Evolutionary conservation across 2,797 vertebrate species (phyloP), one percentile per base, ranked within the genome.

Genomic region (Ataeniobius toweri): DNA sequence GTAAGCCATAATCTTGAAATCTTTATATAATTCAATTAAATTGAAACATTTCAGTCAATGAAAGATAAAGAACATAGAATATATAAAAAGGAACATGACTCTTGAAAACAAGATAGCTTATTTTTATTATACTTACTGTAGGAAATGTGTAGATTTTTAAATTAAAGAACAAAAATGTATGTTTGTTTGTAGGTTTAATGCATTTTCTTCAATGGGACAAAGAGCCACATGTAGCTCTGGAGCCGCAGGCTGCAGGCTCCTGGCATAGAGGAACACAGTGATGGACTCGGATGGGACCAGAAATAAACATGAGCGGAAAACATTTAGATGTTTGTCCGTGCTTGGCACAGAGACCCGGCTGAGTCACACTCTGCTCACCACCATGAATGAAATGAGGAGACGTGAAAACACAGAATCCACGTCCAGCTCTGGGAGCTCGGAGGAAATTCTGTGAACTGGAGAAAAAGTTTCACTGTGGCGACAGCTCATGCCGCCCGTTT

Each of bases 371-470:
- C 73, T 59, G 63, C 36, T 63, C 75, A 73, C 71, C 46, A 28
- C 72, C 61, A 76, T 89, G 83, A 92, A 88, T 88, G 86, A 91
- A 82, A 5, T 28, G 22, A 83, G 31, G 20, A 73, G 18, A 80
- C 44, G 73, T 84, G 81, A 89, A 41, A 82, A 87, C 86, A 79
- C 67, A 12, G 77, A 36, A 36, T 1, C 56, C 31, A 79, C 74
- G 63, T 81, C 81, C 71, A 77, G 75, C 22, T 24, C 77, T 74
- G 71, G 74, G 46, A 84, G 80, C 71, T 73, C 3, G 0, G 36
- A 18, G 41, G 71, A 81, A 69, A 80, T 78, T 71, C 59, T 59
- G 72, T 12, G 73, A 73, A 39, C 51, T 5, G 26, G 50, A 77
- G 79, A 58, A 20, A 58, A 77, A 72, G 73, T 89, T 85, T 79